Percentiles rank a stretch among this genome's conserved stretches.
Conservation (phyloP, 2,888 invertebrate genomes). For the Habrosyne pyritoides region DNA sequence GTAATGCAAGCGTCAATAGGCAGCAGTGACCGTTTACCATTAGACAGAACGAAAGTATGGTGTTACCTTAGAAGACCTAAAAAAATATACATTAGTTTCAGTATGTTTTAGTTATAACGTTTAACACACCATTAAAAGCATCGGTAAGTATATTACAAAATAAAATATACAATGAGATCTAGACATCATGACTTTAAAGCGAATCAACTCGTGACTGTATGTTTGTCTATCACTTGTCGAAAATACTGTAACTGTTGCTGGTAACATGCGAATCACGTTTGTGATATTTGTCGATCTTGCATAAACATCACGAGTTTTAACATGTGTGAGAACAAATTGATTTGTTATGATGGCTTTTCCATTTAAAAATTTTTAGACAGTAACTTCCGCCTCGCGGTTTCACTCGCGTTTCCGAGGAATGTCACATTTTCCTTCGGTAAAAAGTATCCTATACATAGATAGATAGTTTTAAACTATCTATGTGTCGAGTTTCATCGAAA, state of each 20-base stretch:
- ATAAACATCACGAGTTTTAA: constrained; percentile 31
- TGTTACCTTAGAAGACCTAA: no score
- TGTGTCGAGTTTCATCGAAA: no score
- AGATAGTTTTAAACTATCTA: no score
- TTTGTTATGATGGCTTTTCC: neutral
- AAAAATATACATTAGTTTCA: no score
- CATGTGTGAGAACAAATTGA: neutral
- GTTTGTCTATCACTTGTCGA: constrained; percentile 26
- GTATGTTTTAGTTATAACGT: no score
- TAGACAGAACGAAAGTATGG: no score
- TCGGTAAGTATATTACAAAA: neutral
- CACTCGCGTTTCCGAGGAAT: no score
- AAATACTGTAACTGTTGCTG: constrained; percentile 16
- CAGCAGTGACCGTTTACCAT: no score
- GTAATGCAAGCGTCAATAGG: no score
- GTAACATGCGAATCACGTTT: constrained; percentile 37
- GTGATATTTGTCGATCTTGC: constrained; percentile 29
- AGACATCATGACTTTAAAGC: constrained; percentile 9
- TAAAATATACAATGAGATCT: neutral
- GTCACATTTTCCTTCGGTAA: no score
- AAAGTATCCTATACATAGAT: no score
- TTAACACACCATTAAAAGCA: neutral
- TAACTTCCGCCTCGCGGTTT: no score
- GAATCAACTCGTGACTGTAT: constrained; percentile 27
- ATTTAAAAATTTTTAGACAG: neutral